A percentile compares a stretch with the other conserved stretches of the same genome.
These are phyloP conservation scores for Penaeus monodon DNA, from an alignment of 2,888 invertebrate genomes.

Conservation along the genomic window DNA sequence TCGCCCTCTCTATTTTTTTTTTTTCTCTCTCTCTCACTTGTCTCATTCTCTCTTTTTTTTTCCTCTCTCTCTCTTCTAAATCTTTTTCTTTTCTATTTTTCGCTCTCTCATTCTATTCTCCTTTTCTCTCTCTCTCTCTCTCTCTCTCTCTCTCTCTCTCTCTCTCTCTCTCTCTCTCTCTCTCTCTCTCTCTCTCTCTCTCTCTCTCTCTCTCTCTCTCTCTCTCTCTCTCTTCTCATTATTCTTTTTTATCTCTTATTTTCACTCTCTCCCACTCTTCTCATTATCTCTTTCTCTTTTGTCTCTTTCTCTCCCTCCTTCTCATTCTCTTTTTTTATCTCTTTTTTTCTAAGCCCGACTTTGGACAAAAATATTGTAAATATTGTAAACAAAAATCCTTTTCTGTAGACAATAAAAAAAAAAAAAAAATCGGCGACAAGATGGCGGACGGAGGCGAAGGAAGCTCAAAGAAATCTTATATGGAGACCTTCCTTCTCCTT, in stretches of 20 bases:
- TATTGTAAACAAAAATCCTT: no score
- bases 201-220: no score
- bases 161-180: background rate
- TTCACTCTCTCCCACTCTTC: background rate
- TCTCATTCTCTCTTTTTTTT: no score
- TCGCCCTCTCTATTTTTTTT: background rate
- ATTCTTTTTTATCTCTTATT: background rate
- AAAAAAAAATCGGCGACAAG: no score
- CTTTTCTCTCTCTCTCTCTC: background rate
- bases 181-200: background rate
- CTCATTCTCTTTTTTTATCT: background rate
- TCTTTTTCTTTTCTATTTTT: background rate
- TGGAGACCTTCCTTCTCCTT: no score
- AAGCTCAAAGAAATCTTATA: no score
- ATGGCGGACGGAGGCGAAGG: no score
- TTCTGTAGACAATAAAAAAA: no score
- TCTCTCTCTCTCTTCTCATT: background rate
- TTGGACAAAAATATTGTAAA: no score
- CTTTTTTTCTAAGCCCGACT: background rate
- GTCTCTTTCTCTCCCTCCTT: no score
- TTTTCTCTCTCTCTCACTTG: no score
- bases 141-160: background rate
- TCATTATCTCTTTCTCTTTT: background rate
- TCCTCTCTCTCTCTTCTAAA: background rate
- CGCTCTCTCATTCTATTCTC: background rate